Evolutionary conservation across 2,797 vertebrate species (phyloP).

Genomic region (Harpagifer antarcticus): DNA sequence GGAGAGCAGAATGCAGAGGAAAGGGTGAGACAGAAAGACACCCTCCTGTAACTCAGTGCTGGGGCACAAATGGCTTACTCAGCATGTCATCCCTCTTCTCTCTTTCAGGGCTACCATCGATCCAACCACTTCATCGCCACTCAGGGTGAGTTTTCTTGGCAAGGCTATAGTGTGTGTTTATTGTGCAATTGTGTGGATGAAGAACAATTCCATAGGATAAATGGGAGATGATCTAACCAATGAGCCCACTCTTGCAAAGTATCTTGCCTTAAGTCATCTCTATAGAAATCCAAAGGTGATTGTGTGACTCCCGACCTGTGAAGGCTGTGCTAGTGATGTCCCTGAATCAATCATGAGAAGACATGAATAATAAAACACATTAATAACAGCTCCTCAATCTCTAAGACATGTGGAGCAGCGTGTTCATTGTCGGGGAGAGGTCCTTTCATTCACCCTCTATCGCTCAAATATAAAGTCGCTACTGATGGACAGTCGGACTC

Average conservation of each 20-base stretch:
- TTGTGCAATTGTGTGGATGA: conserved; percentile 29
- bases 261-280: conserved; percentile 42
- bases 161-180: conserved; percentile 53
- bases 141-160: conserved; percentile 91
- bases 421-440: conserved; percentile 29
- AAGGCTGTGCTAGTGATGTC: conserved; percentile 37
- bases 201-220: conserved; percentile 48
- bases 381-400: conserved; percentile 53
- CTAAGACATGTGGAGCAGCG: conserved; percentile 21
- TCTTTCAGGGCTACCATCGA: conserved; percentile 96
- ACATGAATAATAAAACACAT: conserved; percentile 60
- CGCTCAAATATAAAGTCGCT: conserved; percentile 35
- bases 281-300: conserved; percentile 39
- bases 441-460: conserved; percentile 31
- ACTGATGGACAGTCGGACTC: conserved; percentile 36
- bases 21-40: conserved; percentile 44
- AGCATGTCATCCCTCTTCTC: conserved; percentile 81
- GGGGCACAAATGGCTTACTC: conserved; percentile 80
- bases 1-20: conserved; percentile 32
- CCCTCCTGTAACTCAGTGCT: conserved; percentile 61
- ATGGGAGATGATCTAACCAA: conserved; percentile 64
- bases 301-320: conserved; percentile 23
- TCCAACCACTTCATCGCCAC: conserved; percentile 99
- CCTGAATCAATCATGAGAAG: conserved; percentile 49
- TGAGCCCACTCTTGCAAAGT: conserved; percentile 44